Evolutionary conservation across 2,113 vertebrate species (phyloP), one percentile per base, ranked within the genome.

Genomic region (Tichodroma muraria): DNA sequence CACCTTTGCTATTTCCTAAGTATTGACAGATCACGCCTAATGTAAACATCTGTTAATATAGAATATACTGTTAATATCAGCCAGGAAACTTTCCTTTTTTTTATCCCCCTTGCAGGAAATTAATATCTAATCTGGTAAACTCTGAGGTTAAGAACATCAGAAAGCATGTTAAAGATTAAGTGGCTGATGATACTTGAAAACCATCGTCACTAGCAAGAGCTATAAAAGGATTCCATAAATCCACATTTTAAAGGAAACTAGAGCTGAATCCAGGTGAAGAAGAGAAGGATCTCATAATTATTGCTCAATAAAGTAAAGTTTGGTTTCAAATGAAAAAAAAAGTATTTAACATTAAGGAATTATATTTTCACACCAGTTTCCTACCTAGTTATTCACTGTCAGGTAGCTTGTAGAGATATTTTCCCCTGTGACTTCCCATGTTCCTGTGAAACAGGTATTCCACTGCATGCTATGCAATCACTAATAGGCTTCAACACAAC

Each of bases 121-220:
- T 0, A 76, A 77, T 85, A 70, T 76, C 53, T 97, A 92, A 96
- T 95, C 95, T 96, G 90, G 88, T 94, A 91, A 92, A 71, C 78
- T 76, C 53, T 83, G 73, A 84, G 86, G 88, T 95, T 88, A 94
- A 94, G 66, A 77, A 96, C 76, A 72, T 72, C 40, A 96, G 64
- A 94, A 96, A 64, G 8, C 65, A 56, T 15, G 97, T 97, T 98
- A 97, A 98, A 96, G 85, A 97, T 98, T 98, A 97, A 98, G 90
- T 87, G 22, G 33, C 14, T 91, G 75, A 89, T 78, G 87, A 81
- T 70, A 88, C 78, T 57, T 92, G 76, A 78, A 92, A 94, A 73
- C 24, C 38, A 68, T 68, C 40, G 4, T 71, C 64, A 60, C 28
- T 50, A 75, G 22, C 37, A 84, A 85, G 15, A 85, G 72, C 40